Percentiles rank a stretch among this genome's conserved stretches.
Conservation (phyloP, 2,888 invertebrate species). For the Rhingia rostrata region DNA sequence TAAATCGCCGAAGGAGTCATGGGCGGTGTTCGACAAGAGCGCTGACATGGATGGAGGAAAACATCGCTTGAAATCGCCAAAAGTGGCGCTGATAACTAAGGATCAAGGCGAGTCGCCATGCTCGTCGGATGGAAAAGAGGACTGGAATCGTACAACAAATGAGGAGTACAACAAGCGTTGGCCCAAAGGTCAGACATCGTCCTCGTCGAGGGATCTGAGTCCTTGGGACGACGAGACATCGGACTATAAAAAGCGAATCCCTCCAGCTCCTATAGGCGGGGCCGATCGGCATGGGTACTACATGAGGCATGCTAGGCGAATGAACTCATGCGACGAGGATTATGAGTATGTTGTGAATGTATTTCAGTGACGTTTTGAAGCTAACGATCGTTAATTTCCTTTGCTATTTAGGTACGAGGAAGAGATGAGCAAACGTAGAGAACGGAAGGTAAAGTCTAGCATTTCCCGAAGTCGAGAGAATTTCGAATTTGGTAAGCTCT, state of each 20-base stretch:
- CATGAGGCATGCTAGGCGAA: slow-evolving; percentile 83
- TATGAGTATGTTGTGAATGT: slow-evolving; percentile 89
- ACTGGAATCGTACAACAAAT: slow-evolving; percentile 82
- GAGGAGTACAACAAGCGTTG: slow-evolving; percentile 81
- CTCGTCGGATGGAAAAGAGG: slow-evolving; percentile 90
- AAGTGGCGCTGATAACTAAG: slow-evolving; percentile 36
- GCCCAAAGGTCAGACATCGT: slow-evolving; percentile 87
- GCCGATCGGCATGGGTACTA: slow-evolving; percentile 83
- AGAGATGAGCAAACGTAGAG: slow-evolving; percentile 79
- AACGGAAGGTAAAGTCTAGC: slow-evolving; percentile 80
- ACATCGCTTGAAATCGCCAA: slow-evolving; percentile 67
- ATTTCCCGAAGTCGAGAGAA: slow-evolving; percentile 82
- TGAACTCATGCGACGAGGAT: slow-evolving; percentile 88
- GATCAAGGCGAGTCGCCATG: slow-evolving; percentile 87
- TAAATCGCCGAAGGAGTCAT: slow-evolving; percentile 83
- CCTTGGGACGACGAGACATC: slow-evolving; percentile 91
- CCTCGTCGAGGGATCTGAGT: slow-evolving; percentile 90
- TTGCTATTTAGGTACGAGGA: slow-evolving; percentile 80
- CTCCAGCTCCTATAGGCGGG: slow-evolving; percentile 58
- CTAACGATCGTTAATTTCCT: neutral
- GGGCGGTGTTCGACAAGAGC: slow-evolving; percentile 85
- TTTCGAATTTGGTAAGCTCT: slow-evolving; percentile 81
- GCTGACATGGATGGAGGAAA: slow-evolving; percentile 59
- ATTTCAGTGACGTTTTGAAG: slow-evolving; percentile 77
- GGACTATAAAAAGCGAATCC: slow-evolving; percentile 83